Evolutionary conservation across 53 echinoderm and acorn worm species (phyloP), one percentile per base, ranked within the genome.

Genomic region (Holothuria leucospilota): DNA sequence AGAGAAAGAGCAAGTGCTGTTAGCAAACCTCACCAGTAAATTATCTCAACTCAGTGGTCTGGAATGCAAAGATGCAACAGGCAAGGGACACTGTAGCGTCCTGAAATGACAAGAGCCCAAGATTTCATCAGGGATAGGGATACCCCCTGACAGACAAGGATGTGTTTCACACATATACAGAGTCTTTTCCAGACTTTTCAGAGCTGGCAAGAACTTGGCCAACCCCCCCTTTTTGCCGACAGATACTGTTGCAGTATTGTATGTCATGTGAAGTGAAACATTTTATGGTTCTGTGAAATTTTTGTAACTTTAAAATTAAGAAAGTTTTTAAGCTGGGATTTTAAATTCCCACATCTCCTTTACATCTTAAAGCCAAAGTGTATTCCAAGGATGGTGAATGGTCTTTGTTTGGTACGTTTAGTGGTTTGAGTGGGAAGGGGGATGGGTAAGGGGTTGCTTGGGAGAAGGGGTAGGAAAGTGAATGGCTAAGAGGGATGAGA

Each of bases 1-100:
- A 87, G 27, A 87, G 69, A 77, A 92, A 90, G 80, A 84, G 78
- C 58, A 92, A 92, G 69, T 90, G 90, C 59, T 90, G 90, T 61
- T 80, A 80, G 61, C 56, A 62, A 60, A 56, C 56, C 16, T 56
- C 56, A 18, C 56, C 46, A 16, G 15, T 16, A 56, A 56, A 56
- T 56, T 56, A 16, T 56, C 56, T 56, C 56, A 56, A 56, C 56
- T 56, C 56, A 56, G 18, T 56, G 18, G 56, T 56, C 56, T 56
- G 56, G 15, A 16, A 56, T 9, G 56, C 56, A 56, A 56, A 18
- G 56, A 56, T 56, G 56, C 56, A 56, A 56, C 56, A 56, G 56
- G 8, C 56, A 49, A 49, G 49, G 49, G 49, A 49, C 49, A 49
- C 10, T 49, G 9, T 49, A 56, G 56, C 56, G 56, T 56, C 56